phyloP scores from a whole-genome alignment of 2,888 invertebrate species.

The Hololepta plana region DNA sequence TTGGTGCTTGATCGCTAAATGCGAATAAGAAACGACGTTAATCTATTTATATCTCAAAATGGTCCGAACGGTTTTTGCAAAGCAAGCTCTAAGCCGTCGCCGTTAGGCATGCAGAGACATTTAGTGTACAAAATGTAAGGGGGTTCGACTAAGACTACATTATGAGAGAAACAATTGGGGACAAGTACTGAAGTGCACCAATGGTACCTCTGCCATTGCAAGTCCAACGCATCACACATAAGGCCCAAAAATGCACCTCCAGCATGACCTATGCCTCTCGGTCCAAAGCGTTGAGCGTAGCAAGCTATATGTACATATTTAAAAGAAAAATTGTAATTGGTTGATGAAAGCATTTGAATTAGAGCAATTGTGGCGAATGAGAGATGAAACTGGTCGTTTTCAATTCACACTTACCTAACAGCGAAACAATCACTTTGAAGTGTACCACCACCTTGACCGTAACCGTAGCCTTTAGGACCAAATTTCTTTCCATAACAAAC shows the following conservation, averaged over 20 bases:
- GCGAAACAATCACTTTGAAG: constrained; percentile 76
- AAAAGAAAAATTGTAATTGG: not conserved
- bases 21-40: too few species aligned
- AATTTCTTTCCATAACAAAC: constrained; percentile 95
- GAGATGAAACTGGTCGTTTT: too few species aligned
- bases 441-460: constrained; percentile 90
- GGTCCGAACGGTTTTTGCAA: too few species aligned
- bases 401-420: constrained; percentile 52
- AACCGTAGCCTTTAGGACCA: constrained; percentile 95
- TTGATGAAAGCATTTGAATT: not conserved
- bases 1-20: constrained; percentile 62
- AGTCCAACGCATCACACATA: constrained; percentile 69
- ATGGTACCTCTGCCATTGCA: constrained; percentile 52
- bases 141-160: too few species aligned
- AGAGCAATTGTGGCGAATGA: constrained; percentile 1
- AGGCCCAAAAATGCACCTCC: constrained; percentile 71
- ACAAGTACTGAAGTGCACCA: not conserved
- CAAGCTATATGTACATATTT: constrained; percentile 44
- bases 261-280: constrained; percentile 84
- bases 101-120: too few species aligned
- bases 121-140: too few species aligned
- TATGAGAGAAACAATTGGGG: constrained; percentile 5
- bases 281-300: constrained; percentile 91
- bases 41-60: too few species aligned
- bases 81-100: too few species aligned